Conservation (phyloP, 2,888 invertebrate genomes). For the Eubasilissa splendida region DNA sequence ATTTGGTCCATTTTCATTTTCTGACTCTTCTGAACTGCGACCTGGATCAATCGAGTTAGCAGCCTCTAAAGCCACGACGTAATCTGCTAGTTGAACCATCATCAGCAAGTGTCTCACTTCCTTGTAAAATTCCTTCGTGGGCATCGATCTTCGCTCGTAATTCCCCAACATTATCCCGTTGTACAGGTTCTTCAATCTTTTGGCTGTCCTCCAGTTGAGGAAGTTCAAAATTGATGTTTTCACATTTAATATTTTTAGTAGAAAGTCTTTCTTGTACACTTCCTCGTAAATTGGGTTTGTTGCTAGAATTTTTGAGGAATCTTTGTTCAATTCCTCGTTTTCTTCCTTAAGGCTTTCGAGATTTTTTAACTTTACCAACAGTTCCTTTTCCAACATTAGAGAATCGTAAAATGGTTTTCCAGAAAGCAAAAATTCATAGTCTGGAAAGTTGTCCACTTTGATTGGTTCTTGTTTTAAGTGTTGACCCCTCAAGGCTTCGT, state of each 20-base stretch:
- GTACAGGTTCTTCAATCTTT: slow-evolving; percentile 15
- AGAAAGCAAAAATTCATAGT: slow-evolving; percentile 7
- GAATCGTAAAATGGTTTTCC: slow-evolving; percentile 12
- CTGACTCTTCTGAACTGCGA: no score
- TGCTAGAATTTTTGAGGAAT: neutral
- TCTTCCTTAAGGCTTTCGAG: slow-evolving; percentile 4
- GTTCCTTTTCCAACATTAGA: neutral
- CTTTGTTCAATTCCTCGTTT: neutral
- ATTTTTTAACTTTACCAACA: neutral
- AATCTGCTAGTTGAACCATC: slow-evolving; percentile 31
- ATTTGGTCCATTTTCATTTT: no score
- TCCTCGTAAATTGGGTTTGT: neutral
- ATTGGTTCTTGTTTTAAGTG: neutral
- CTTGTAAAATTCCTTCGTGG: slow-evolving; percentile 14
- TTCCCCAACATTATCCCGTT: neutral
- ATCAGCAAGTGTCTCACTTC: slow-evolving; percentile 25
- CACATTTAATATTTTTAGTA: neutral
- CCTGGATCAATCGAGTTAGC: neutral
- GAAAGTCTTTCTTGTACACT: slow-evolving; percentile 28
- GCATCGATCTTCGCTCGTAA: neutral
- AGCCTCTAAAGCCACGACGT: slow-evolving; percentile 7
- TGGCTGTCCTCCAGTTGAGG: slow-evolving; percentile 37
- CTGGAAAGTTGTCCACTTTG: neutral
- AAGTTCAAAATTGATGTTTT: slow-evolving; percentile 30
- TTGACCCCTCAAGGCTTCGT: no score